These are phyloP conservation scores for Fabriciana adippe DNA, from an alignment of 2,888 invertebrate species.

Conservation along the genomic window DNA sequence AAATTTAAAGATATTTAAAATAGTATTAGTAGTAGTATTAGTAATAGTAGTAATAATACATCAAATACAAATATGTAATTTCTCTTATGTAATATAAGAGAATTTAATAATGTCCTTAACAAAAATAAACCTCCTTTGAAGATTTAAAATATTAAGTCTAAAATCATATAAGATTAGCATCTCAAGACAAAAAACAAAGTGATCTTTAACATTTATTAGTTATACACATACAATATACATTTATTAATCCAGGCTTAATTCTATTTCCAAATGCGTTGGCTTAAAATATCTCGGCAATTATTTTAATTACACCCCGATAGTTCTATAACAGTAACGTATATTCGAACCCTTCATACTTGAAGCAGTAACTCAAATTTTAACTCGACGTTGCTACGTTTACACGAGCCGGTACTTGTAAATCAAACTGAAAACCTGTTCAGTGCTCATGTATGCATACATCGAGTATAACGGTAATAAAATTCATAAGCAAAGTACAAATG, in stretches of 20 bases:
- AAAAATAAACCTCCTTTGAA: too few species aligned
- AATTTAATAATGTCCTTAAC: too few species aligned
- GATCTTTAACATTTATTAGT: too few species aligned
- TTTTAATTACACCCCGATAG: slow-evolving; percentile 27
- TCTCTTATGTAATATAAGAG: too few species aligned
- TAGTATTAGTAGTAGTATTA: too few species aligned
- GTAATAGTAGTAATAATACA: too few species aligned
- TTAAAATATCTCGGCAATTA: slow-evolving; percentile 25
- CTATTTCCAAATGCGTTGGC: neutral
- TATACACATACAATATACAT: too few species aligned
- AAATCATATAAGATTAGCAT: too few species aligned
- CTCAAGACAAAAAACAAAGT: too few species aligned
- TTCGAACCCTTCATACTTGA: slow-evolving; percentile 38
- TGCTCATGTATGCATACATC: slow-evolving; percentile 45
- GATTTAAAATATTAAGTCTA: too few species aligned
- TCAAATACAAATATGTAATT: too few species aligned
- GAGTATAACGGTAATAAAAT: slow-evolving; percentile 44
- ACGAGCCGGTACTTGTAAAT: slow-evolving; percentile 45
- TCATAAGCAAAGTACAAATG: slow-evolving; percentile 41
- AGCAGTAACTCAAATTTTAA: slow-evolving; percentile 42
- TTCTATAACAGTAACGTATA: slow-evolving; percentile 30
- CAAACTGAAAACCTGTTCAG: slow-evolving; percentile 46
- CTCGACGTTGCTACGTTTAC: slow-evolving; percentile 42
- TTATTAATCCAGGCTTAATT: slow-evolving; percentile 6
- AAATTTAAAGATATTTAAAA: neutral